Evolutionary conservation across 1,140 invertebrate species (phyloP), one percentile per base, ranked within the genome.

Genomic region (Gryllus bimaculatus): DNA sequence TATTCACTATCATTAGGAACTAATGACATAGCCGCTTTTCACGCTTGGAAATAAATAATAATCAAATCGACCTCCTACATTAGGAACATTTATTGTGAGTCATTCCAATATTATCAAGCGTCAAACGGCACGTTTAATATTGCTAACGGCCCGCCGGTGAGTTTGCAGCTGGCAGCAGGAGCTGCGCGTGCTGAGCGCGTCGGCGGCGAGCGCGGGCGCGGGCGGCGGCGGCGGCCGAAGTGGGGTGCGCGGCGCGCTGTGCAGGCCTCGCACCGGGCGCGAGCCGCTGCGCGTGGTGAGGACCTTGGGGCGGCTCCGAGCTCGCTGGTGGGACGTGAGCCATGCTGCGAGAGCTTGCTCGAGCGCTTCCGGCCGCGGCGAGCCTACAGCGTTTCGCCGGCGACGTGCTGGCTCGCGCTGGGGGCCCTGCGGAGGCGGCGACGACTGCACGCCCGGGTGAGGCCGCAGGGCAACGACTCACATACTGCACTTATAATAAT

Each of bases 301-400:
- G 95, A 97, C 87, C 88, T 98, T 77, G 95, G 95, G 0, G 91
- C 92, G 0, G 86, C n/a, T n/a, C 97, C 47, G 93, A 96, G 80
- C 86, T n/a, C 88, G 73, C 86, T 96, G 8, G 91, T 91, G n/a
- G 48, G 95, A 97, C 85, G 93, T 95, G 74, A n/a, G 87, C 87
- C 8, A 90, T 97, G n/a, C 85, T 96, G n/a, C 4, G 87, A 91
- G 13, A 91, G 94, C 82, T 84, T 97, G 78, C 88, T 92, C 76
- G 89, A 91, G 74, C 90, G 96, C 82, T 89, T 94, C 82, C 85
- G n/a, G 88, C 73, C 88, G 90, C 81, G 92, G 92, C 39, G 86
- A 91, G 78, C 94, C 82, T 96, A 95, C 82, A 96, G 94, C 5
- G n/a, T n/a, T 98, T 95, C 83, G 89, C 97, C 76, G 96, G 96